These are phyloP conservation scores for Sabatieria punctata DNA, from an alignment of 2,888 invertebrate species.

Conservation along the genomic window DNA sequence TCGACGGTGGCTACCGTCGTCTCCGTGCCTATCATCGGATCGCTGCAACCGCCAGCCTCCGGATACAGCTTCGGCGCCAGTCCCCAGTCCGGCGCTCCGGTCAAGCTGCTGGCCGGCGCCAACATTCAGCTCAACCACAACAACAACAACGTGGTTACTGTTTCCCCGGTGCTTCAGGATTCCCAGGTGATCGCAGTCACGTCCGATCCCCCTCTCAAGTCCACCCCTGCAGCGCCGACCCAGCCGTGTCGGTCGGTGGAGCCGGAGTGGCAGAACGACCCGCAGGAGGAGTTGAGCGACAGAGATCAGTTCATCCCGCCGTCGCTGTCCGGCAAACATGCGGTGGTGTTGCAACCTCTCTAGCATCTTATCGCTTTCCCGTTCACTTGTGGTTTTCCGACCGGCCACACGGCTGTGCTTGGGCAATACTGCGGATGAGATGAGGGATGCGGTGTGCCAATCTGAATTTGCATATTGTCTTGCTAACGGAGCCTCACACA, in stretches of 20 bases:
- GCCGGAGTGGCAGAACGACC: background rate
- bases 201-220: background rate
- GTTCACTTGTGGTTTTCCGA: background rate
- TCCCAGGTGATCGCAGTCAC: background rate
- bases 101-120: background rate
- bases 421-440: no score
- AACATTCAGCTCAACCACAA: no score
- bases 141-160: background rate
- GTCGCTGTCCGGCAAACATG: conserved; percentile 3
- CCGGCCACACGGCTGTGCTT: conserved; percentile 5
- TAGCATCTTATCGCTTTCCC: background rate
- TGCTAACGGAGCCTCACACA: no score
- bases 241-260: background rate
- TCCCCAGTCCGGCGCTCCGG: no score
- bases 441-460: no score
- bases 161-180: background rate
- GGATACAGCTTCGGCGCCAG: no score
- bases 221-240: background rate
- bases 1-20: no score
- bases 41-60: no score
- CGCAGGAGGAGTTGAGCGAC: background rate
- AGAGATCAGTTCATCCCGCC: conserved; percentile 2
- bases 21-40: no score
- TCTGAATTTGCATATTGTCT: no score
- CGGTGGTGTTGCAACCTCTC: conserved; percentile 2